Evolutionary conservation across 37 sponge, comb jelly and placozoan genomes (phyloP).

Genomic region (Dysidea cf. avara): DNA sequence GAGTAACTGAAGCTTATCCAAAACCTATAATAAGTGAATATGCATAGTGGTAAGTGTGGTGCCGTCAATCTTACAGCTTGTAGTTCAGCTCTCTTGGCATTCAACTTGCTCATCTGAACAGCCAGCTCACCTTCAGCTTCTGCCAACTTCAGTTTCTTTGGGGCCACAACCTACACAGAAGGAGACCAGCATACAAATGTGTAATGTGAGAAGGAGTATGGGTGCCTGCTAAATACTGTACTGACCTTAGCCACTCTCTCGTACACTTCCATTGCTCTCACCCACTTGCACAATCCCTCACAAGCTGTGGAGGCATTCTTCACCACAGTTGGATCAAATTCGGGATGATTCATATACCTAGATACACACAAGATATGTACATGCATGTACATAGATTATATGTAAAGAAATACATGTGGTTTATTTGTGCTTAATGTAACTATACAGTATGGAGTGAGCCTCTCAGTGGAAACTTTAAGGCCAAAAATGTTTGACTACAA

Average conservation of each 20-base stretch:
- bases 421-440: no score
- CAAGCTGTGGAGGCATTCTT: slow-evolving; percentile 90
- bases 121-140: slow-evolving; percentile 86
- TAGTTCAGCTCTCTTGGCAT: slow-evolving; percentile 88
- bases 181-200: background rate
- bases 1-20: slow-evolving; percentile 84
- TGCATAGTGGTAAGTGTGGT: background rate
- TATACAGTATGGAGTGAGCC: no score
- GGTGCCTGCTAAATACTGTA: background rate
- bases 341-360: slow-evolving; percentile 85
- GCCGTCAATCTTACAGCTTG: slow-evolving; percentile 43
- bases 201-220: background rate
- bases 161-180: slow-evolving; percentile 93
- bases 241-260: slow-evolving; percentile 94
- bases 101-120: slow-evolving; percentile 93
- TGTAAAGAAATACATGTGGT: no score
- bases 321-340: slow-evolving; percentile 88
- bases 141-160: slow-evolving; percentile 89
- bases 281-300: slow-evolving; percentile 98
- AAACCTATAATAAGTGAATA: slow-evolving; percentile 12
- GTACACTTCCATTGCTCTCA: slow-evolving; percentile 96
- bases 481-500: no score
- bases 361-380: no score
- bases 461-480: no score
- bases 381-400: no score